Evolutionary conservation across 2,888 invertebrate species (phyloP), one percentile per base, ranked within the genome.

Genomic region (Pemphredon lugubris): DNA sequence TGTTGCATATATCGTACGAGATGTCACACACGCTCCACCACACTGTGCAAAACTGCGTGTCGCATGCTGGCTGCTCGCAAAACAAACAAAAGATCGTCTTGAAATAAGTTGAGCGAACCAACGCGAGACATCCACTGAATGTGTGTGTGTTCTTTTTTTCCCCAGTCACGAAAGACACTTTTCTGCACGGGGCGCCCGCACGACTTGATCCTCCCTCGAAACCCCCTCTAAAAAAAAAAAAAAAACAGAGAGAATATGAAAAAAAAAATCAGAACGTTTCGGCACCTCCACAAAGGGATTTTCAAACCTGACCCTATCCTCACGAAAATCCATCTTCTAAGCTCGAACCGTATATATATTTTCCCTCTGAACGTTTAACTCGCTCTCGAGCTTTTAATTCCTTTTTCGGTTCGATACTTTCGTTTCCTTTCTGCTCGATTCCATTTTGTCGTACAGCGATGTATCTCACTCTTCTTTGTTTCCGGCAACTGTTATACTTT

Each of bases 111-210:
- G 64, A 77, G 73, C 68, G 44, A 75, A 77, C 53, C 69, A 34
- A 74, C 70, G 78, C 75, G 26, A 78, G 70, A 73, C 63, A 68
- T 64, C 65, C 75, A 83, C 79, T 80, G 83, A 84, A 85, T 86
- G 77, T 61, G 60, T 60, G 61, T 61, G 63, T 67, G 66, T 68
- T 40, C 23, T 68, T 61, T 60, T 67, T 63, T 68, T 40, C 23
- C 65, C 30, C 23, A 32, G 21, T 37, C n/a, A 60, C 66, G 57
- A 44, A 44, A 50, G 61, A 73, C 61, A 51, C 66, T 61, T 63
- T 82, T 64, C 86, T 88, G 86, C 86, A 88, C 86, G 86, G 84
- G 83, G 82, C 83, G 83, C 84, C 84, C 82, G 88, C 87, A 88
- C 86, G 82, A 77, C 32, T 67, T 50, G 9, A 64, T 51, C 58